Base-by-base conservation (phyloP, 2,797 vertebrate species). In the Hyperoplus lanceolatus region DNA sequence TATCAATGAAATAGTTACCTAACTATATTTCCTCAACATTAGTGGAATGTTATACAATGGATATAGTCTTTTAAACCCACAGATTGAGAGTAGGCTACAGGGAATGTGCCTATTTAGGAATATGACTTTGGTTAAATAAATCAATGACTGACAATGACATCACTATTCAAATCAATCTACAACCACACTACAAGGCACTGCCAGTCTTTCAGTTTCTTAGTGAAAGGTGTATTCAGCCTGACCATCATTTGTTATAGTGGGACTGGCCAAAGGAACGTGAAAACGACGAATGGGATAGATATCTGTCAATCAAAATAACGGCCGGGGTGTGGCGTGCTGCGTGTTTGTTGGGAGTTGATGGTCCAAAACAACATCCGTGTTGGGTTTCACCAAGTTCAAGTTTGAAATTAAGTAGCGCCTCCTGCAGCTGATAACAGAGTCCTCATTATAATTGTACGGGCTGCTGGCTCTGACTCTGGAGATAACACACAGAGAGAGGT, bases 221-320 rank as follows among this genome's bases (percentile, higher is more conserved):
- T 57, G 71, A 90, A 83, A 78, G 87, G 89, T 79, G 75, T 5
- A 39, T 70, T 41, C 78, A 38, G 48, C 42, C 77, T 82, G 87
- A 11, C 80, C 66, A 64, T 91, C 88, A 87, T 67, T 41, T 13
- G 1, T n/a, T 36, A 41, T 5, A 16, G 67, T 63, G 77, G 75
- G 71, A 43, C 68, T 50, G 58, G 13, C 39, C n/a, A 38, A 60
- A 53, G 36, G 73, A 66, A 64, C 42, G 57, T 43, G 38, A 56
- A 58, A 41, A 63, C 66, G 55, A 53, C 45, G 54, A 87, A 29
- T 79, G 77, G 82, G 36, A 74, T 70, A 69, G 8, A 84, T 68
- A 43, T 41, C 29, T 77, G 84, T 79, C 85, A 76, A 69, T 86
- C 80, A 83, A 49, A 70, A 15, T 39, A 62, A 36, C 36, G 29